These are phyloP conservation scores for Vombatus ursinus DNA, from an alignment of 2,113 vertebrate genomes.

Conservation along the genomic window DNA sequence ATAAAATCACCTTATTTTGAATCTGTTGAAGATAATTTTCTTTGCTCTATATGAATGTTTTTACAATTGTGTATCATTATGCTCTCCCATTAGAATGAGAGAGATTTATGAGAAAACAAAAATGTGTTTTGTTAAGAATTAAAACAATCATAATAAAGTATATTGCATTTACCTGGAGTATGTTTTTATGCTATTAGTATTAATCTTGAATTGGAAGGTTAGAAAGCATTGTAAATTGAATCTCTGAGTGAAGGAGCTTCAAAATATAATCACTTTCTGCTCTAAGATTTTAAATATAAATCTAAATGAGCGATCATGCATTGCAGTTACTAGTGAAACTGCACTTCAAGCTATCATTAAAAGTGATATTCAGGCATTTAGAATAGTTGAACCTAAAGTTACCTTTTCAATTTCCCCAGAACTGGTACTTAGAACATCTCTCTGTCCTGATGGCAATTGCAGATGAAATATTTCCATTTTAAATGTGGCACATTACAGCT, in stretches of 20 bases:
- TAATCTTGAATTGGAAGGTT: conserved; percentile 1
- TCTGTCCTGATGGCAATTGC: conserved; percentile 43
- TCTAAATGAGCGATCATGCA: conserved; percentile 41
- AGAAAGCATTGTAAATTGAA: conserved; percentile 3
- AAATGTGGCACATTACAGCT: conserved; percentile 46
- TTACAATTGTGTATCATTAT: background rate
- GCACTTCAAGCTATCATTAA: conserved; percentile 44
- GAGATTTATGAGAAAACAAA: background rate
- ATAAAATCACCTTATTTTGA: background rate
- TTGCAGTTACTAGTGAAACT: conserved; percentile 36
- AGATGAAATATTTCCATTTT: conserved; percentile 65
- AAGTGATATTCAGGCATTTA: conserved; percentile 42
- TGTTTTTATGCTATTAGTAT: background rate
- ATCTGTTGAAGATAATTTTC: background rate
- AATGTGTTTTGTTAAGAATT: conserved; percentile 5
- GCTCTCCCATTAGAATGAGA: background rate
- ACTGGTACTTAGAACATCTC: conserved; percentile 34
- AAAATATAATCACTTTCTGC: conserved; percentile 45
- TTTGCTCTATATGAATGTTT: background rate
- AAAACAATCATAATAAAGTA: background rate
- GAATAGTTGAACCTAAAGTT: conserved; percentile 35
- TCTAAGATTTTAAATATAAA: conserved; percentile 51
- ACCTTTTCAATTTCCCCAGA: conserved; percentile 55
- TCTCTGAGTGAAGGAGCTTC: background rate
- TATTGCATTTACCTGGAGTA: background rate